phyloP scores from a whole-genome alignment of 2,797 vertebrate species.

The Tarsius wallacei region DNA sequence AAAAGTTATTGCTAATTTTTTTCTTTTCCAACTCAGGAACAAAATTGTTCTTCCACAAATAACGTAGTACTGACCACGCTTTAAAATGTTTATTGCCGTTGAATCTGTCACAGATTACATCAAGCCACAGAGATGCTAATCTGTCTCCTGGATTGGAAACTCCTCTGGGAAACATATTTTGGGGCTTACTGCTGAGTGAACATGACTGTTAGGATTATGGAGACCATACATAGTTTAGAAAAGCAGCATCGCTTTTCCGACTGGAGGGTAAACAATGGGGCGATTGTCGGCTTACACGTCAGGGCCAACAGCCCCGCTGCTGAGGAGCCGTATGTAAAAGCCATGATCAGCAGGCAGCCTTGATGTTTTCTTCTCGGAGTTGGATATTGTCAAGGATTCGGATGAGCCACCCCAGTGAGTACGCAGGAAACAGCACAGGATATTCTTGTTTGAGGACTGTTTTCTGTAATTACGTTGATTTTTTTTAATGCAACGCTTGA shows the following conservation, averaged over 20 bases:
- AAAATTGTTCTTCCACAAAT: constrained; percentile 81
- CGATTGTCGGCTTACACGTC: constrained; percentile 92
- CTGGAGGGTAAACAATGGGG: constrained; percentile 93
- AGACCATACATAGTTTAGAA: constrained; percentile 88
- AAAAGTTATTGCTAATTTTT: constrained; percentile 87
- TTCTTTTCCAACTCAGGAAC: constrained; percentile 79
- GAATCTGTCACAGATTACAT: constrained; percentile 86
- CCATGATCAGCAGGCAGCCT: constrained; percentile 91
- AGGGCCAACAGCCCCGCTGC: constrained; percentile 92
- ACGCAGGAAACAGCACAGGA: constrained; percentile 93
- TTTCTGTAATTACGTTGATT: constrained; percentile 91
- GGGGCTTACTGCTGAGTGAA: constrained; percentile 90
- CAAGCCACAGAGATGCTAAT: constrained; percentile 89
- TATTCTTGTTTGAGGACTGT: constrained; percentile 91
- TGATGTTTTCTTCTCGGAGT: constrained; percentile 91
- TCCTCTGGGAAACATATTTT: constrained; percentile 90
- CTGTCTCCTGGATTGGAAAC: constrained; percentile 88
- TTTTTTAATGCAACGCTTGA: constrained; percentile 91
- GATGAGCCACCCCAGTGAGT: constrained; percentile 91
- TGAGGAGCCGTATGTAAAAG: constrained; percentile 91
- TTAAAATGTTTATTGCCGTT: constrained; percentile 89
- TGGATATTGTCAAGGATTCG: constrained; percentile 92
- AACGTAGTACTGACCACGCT: constrained; percentile 81
- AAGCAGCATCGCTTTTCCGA: constrained; percentile 93
- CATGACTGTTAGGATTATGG: constrained; percentile 87